Percentiles rank a stretch among this genome's conserved stretches.
Evolutionary conservation across 2,888 invertebrate species (phyloP).

Genomic region (Cantharis rustica): DNA sequence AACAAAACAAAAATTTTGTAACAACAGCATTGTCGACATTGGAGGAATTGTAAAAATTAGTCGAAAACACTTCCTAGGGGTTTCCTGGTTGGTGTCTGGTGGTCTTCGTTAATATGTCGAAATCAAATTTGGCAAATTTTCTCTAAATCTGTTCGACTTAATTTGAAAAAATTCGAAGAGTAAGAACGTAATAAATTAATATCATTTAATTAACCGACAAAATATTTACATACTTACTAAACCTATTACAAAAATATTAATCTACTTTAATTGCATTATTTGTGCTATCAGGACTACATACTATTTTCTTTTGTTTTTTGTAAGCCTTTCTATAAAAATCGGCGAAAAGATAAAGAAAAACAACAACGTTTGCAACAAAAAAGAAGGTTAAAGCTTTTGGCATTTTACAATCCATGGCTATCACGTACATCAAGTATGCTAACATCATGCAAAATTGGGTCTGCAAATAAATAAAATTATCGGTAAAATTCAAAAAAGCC

Average conservation of each 20-base stretch:
- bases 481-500: neutral
- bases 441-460: conserved; percentile 78
- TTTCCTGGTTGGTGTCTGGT: no score
- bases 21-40: no score
- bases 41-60: no score
- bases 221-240: conserved; percentile 1
- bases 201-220: neutral
- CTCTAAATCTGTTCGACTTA: no score
- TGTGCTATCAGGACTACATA: neutral
- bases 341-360: conserved; percentile 79
- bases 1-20: no score
- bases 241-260: neutral
- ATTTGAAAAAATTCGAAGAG: neutral
- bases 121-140: no score
- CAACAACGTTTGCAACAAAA: conserved; percentile 67
- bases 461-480: conserved; percentile 55
- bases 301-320: conserved; percentile 29
- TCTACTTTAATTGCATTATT: neutral
- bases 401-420: conserved; percentile 70
- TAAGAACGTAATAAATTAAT: neutral
- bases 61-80: no score
- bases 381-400: conserved; percentile 72
- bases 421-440: conserved; percentile 69
- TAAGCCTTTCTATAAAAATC: conserved; percentile 68
- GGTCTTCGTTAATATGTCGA: no score